Evolutionary conservation across 2,797 vertebrate genomes (phyloP).

Genomic region (Synanceia verrucosa): DNA sequence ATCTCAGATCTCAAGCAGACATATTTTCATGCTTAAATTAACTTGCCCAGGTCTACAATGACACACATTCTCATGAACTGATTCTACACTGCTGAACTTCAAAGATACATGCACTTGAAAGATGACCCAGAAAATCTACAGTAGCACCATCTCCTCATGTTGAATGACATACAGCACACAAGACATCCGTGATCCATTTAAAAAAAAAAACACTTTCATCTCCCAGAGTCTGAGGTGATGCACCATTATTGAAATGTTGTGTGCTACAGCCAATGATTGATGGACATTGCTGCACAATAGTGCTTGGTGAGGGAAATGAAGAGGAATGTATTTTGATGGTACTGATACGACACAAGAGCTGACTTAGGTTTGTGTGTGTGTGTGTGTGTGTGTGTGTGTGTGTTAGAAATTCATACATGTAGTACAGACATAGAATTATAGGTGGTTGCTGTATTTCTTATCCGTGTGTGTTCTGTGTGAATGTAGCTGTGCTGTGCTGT

Average conservation of each 20-base stretch:
- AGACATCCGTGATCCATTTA: constrained; percentile 48
- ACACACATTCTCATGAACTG: constrained; percentile 43
- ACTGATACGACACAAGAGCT: constrained; percentile 1
- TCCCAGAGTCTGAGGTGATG: constrained; percentile 63
- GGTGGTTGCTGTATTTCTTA: background rate
- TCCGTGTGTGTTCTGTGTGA: constrained; percentile 8
- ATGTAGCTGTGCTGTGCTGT: background rate
- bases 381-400: background rate
- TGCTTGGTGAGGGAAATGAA: background rate
- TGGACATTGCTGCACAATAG: constrained; percentile 21
- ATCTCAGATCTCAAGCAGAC: background rate
- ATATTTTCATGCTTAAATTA: constrained; percentile 2
- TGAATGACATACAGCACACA: constrained; percentile 27
- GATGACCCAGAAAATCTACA: constrained; percentile 66
- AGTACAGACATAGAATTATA: background rate
- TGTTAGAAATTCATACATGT: constrained; percentile 3
- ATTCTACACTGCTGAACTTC: constrained; percentile 53
- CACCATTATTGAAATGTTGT: constrained; percentile 63
- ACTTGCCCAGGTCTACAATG: constrained; percentile 15
- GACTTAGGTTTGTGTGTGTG: constrained; percentile 6
- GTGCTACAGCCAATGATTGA: constrained; percentile 56
- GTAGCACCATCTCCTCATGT: constrained; percentile 25
- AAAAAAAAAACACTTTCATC: constrained; percentile 60
- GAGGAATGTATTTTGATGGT: constrained; percentile 17
- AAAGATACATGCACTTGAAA: constrained; percentile 54